phyloP scores from a whole-genome alignment of 2,797 vertebrate genomes.

The Anisognathus igniventris region DNA sequence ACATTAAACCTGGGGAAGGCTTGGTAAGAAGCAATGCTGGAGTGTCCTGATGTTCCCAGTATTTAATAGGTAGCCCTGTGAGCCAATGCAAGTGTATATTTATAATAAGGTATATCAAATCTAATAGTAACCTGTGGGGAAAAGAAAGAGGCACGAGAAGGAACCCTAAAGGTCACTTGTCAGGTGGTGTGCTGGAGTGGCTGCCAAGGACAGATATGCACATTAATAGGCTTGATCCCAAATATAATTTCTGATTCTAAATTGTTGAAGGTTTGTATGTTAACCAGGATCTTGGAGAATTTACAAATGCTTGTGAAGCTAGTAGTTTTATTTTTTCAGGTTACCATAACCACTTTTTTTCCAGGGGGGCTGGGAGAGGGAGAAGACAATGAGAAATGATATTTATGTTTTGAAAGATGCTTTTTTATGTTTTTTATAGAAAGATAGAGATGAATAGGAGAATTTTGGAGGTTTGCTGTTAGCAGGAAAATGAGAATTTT shows the following conservation, averaged over 20 bases:
- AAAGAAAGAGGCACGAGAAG: neutral
- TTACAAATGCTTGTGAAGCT: neutral
- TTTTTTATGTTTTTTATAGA: neutral
- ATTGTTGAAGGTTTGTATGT: neutral
- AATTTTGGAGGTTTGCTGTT: neutral
- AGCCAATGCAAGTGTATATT: neutral
- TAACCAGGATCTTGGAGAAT: neutral
- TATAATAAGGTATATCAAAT: neutral
- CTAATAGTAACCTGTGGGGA: neutral
- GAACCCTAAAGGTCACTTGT: neutral
- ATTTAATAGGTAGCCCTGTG: neutral
- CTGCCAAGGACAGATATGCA: neutral
- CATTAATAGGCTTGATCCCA: neutral
- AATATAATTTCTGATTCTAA: neutral
- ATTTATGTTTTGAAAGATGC: neutral
- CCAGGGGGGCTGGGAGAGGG: fast-evolving
- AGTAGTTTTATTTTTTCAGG: neutral
- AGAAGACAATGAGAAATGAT: neutral
- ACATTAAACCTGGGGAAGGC: conserved; percentile 87
- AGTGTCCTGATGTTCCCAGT: neutral
- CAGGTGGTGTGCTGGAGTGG: neutral
- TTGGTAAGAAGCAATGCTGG: conserved; percentile 81
- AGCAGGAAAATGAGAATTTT: neutral
- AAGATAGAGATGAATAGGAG: neutral
- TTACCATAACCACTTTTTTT: neutral